These are phyloP conservation scores for Mus spicilegus DNA, from an alignment of 2,113 vertebrate genomes.

Conservation along the genomic window DNA sequence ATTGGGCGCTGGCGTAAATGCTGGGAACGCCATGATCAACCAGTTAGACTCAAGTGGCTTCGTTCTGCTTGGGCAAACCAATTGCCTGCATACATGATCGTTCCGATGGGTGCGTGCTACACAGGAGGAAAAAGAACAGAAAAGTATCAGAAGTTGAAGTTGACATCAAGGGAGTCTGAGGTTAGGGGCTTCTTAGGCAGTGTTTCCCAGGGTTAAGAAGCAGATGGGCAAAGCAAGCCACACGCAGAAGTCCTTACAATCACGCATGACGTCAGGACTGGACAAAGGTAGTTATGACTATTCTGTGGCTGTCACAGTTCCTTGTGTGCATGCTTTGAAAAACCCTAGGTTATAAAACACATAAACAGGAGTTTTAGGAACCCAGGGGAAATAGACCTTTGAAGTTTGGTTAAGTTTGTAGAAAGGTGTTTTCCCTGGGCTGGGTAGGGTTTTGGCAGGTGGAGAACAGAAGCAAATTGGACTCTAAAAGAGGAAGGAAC, in stretches of 20 bases:
- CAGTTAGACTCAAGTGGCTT: not conserved
- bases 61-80: not conserved
- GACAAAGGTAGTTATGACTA: not conserved
- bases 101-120: not conserved
- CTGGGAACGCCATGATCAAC: not conserved
- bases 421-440: not conserved
- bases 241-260: not conserved
- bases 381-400: not conserved
- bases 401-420: not conserved
- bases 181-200: not conserved
- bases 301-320: not conserved
- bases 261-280: too few species aligned
- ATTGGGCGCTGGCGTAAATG: not conserved
- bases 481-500: constrained; percentile 24
- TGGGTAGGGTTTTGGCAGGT: constrained; percentile 27
- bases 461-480: not conserved
- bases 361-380: not conserved
- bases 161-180: not conserved
- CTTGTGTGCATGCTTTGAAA: not conserved
- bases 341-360: not conserved
- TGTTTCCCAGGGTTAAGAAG: not conserved
- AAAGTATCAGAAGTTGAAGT: not conserved
- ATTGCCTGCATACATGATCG: not conserved
- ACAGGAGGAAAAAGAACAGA: not conserved
- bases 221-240: not conserved